Base-by-base conservation (phyloP, 2,113 vertebrate species). In the Chaenocephalus aceratus region DNA sequence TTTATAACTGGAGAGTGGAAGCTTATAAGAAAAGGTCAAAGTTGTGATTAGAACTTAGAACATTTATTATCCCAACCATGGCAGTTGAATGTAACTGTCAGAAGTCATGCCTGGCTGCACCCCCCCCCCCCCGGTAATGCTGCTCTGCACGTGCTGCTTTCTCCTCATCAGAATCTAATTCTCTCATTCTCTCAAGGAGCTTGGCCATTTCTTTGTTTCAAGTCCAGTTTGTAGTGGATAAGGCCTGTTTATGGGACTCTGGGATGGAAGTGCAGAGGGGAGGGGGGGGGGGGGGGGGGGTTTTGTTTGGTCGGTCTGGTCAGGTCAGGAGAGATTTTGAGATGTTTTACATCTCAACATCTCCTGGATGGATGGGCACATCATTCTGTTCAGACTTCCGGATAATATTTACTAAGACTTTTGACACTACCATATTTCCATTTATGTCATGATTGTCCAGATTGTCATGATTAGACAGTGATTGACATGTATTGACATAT, bases 1-100 rank as follows among this genome's bases (percentile, higher is more conserved):
- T 62, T 67, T 41, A 52, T 52, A 72, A 76, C 6, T 80, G 67
- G n/a, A 67, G 49, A 62, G 62, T 68, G 61, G 54, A 53, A 44
- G 36, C 9, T 1, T 76, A 65, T 16, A 34, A 16, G 41, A 48
- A 23, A 63, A 63, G 49, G 57, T 36, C 58, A 30, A 69, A 58
- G 81, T 61, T 74, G 51, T 58, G 30, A 64, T 74, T 58, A 36
- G 46, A 84, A 48, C 34, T 53, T 58, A 11, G 57, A 72, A 72
- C 45, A 10, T 73, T 66, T 10, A 65, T 64, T 67, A 66, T 26
- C 5, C 6, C 6, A 75, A 57, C 77, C 62, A 58, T 54, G 65
- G 36, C 57, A 30, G 36, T 62, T 73, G n/a, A 23, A 58, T 15
- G 59, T n/a, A 46, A 53, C 66, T n/a, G 51, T 53, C 46, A 71